These are phyloP conservation scores for Spea multiplicata DNA, from an alignment of 2,113 vertebrate genomes.

Conservation along the genomic window DNA sequence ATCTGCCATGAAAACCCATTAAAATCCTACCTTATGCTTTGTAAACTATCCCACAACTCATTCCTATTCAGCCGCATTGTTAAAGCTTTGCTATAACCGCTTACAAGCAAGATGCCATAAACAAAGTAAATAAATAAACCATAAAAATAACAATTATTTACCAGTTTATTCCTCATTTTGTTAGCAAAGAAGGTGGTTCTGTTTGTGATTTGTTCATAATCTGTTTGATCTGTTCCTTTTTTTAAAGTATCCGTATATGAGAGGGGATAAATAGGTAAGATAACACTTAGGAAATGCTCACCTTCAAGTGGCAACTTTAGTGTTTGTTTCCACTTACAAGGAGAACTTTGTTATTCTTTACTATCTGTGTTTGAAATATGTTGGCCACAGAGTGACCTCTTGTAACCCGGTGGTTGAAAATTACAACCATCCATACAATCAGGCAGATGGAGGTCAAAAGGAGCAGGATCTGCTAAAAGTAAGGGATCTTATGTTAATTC, in stretches of 20 bases:
- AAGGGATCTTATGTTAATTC: conserved; percentile 90
- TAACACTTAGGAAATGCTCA: conserved; percentile 65
- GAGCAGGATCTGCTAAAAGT: conserved; percentile 85
- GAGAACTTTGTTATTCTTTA: conserved; percentile 58
- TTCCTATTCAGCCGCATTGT: too few species aligned
- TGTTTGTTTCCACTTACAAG: conserved; percentile 57
- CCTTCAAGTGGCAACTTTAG: conserved; percentile 61
- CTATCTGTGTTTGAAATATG: conserved; percentile 79
- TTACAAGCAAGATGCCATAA: too few species aligned
- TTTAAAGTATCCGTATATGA: conserved; percentile 61
- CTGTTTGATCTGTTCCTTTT: conserved; percentile 56
- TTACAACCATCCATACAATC: conserved; percentile 90
- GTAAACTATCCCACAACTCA: too few species aligned
- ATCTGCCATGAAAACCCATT: too few species aligned
- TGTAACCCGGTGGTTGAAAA: conserved; percentile 80
- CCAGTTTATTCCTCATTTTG: too few species aligned
- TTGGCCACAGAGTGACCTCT: conserved; percentile 78
- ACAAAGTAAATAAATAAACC: too few species aligned
- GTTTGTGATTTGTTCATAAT: conserved; percentile 50
- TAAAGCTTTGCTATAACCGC: too few species aligned
- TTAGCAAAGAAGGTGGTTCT: background rate
- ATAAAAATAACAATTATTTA: too few species aligned
- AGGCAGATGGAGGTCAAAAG: conserved; percentile 75
- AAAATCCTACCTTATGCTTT: too few species aligned
- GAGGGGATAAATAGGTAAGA: conserved; percentile 65